These are phyloP conservation scores for Pterostichus niger DNA, from an alignment of 2,888 invertebrate species.

Conservation along the genomic window DNA sequence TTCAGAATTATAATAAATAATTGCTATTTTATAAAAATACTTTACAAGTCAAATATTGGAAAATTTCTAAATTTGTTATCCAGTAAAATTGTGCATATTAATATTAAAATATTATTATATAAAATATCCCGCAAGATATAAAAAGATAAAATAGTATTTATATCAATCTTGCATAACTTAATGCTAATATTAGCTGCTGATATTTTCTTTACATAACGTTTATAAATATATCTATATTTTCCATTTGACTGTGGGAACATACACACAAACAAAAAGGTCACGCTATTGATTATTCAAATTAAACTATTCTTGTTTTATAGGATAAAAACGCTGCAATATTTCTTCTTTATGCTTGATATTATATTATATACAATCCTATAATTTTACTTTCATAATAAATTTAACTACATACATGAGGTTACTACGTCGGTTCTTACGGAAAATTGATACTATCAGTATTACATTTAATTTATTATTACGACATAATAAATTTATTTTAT, in stretches of 20 bases:
- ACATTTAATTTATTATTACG: neutral
- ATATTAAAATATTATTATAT: neutral
- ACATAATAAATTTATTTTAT: neutral
- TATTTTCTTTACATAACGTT: constrained; percentile 2
- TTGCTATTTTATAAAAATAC: no score
- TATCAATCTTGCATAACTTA: no score
- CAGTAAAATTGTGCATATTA: no score
- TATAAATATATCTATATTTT: constrained; percentile 35
- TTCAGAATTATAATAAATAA: no score
- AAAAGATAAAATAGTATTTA: no score
- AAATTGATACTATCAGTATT: neutral
- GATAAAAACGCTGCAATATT: constrained; percentile 18
- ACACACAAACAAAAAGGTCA: constrained; percentile 32
- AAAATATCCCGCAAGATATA: no score
- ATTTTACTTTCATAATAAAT: constrained; percentile 53
- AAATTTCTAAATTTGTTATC: no score
- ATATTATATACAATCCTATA: constrained; percentile 17
- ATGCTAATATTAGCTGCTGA: no score
- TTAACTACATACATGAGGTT: constrained; percentile 24
- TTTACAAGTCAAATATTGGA: no score
- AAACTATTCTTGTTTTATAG: constrained; percentile 50
- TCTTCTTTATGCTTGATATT: constrained; percentile 42
- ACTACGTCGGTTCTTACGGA: neutral
- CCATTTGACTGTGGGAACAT: constrained; percentile 18
- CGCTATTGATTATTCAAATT: constrained; percentile 48